A percentile compares a stretch with the other conserved stretches of the same genome.
These are phyloP conservation scores for Drosophila nannoptera DNA, from an alignment of 1,140 invertebrate species.

Conservation along the genomic window DNA sequence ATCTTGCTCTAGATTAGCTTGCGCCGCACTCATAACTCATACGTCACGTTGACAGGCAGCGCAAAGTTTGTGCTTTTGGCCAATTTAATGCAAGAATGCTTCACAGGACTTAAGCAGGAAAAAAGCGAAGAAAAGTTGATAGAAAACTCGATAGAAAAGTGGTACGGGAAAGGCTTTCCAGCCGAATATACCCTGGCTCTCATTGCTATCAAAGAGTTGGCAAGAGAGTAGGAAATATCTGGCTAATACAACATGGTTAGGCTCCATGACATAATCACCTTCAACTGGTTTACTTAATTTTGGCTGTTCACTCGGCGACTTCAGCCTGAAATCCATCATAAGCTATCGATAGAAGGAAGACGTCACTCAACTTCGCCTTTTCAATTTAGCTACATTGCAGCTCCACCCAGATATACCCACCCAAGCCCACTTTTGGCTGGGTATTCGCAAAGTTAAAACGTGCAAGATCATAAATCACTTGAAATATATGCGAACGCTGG, in stretches of 20 bases:
- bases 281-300: too few relatives aligned
- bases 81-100: constrained; percentile 57
- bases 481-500: constrained; percentile 47
- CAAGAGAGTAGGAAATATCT: too few relatives aligned
- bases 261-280: too few relatives aligned
- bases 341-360: background rate
- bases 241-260: too few relatives aligned
- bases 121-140: background rate
- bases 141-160: background rate
- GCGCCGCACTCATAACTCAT: constrained; percentile 28
- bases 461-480: constrained; percentile 50
- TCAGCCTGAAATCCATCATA: too few relatives aligned
- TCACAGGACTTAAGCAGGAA: constrained; percentile 28
- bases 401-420: background rate
- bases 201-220: background rate
- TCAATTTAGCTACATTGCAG: too few relatives aligned
- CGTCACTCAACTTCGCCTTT: too few relatives aligned
- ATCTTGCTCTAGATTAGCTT: constrained; percentile 21
- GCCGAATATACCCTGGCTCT: background rate
- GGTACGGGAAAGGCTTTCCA: background rate
- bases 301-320: too few relatives aligned
- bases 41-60: constrained; percentile 34
- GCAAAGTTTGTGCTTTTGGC: constrained; percentile 11
- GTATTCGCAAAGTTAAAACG: constrained; percentile 14
- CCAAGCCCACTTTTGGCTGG: background rate